Percentiles rank a stretch among this genome's conserved stretches.
Conservation (phyloP, 2,888 invertebrate species). For the Pasiphila rectangulata region DNA sequence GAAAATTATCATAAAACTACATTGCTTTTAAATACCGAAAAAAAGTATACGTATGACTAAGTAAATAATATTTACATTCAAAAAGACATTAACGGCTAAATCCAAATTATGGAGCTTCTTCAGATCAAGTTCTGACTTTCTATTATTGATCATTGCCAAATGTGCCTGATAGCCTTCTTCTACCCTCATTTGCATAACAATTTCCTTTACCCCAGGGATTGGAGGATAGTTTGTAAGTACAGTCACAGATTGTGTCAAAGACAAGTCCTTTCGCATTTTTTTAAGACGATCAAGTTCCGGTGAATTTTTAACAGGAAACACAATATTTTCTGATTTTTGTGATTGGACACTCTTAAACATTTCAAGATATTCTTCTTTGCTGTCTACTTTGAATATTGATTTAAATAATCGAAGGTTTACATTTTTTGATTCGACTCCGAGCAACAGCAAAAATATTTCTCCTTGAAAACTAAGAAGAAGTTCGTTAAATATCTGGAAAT, state of each 20-base stretch:
- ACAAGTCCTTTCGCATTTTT: constrained; percentile 33
- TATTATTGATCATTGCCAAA: constrained; percentile 18
- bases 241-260: constrained; percentile 38
- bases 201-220: constrained; percentile 8
- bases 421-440: constrained; percentile 1
- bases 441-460: constrained; percentile 9
- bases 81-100: constrained; percentile 24
- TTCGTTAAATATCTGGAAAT: constrained; percentile 9
- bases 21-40: not conserved
- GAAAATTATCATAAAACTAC: not conserved
- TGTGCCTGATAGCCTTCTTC: constrained; percentile 3
- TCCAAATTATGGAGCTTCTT: constrained; percentile 30
- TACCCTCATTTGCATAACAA: constrained; percentile 1
- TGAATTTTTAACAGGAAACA: constrained; percentile 36
- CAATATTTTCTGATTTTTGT: constrained; percentile 27
- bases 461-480: constrained; percentile 1
- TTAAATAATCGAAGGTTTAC: constrained; percentile 4
- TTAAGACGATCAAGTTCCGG: constrained; percentile 38
- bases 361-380: not conserved
- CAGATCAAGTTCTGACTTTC: constrained; percentile 29
- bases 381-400: constrained; percentile 6
- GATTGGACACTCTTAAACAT: constrained; percentile 4
- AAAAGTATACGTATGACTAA: not conserved
- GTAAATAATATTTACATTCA: constrained; percentile 2
- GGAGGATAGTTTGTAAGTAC: constrained; percentile 44